Percentiles rank a stretch among this genome's conserved stretches.
Conservation (phyloP, 1,140 invertebrate genomes). For the Phortica variegata region DNA sequence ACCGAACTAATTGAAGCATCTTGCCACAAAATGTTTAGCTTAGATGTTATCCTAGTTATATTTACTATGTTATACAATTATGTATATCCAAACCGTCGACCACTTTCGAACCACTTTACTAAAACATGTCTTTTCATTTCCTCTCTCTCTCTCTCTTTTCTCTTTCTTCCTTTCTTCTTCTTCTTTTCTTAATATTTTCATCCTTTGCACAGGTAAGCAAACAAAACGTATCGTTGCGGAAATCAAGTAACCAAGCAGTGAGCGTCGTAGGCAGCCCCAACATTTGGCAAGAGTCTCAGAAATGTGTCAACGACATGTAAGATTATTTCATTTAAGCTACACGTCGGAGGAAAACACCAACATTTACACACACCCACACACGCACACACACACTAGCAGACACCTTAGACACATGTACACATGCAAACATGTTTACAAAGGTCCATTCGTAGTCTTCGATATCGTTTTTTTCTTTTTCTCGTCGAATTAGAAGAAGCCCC, state of each 20-base stretch:
- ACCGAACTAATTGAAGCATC: conserved; percentile 43
- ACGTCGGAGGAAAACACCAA: not conserved
- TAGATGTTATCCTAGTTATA: conserved; percentile 6
- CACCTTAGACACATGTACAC: conserved; percentile 9
- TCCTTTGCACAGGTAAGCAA: conserved; percentile 46
- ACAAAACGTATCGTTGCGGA: conserved; percentile 20
- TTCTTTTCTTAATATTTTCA: conserved; percentile 2
- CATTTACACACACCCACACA: conserved; percentile 8
- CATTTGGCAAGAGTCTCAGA: conserved; percentile 31
- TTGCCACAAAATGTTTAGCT: conserved; percentile 48
- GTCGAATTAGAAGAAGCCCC: conserved; percentile 51
- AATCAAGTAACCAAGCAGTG: conserved; percentile 21
- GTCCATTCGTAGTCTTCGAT: conserved; percentile 3
- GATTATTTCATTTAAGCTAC: conserved; percentile 43
- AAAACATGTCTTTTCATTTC: conserved; percentile 14
- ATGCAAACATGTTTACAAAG: conserved; percentile 16
- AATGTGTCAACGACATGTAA: conserved; percentile 57
- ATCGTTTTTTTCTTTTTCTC: conserved; percentile 31
- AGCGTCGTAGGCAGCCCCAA: conserved; percentile 3
- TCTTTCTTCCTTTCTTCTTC: conserved; percentile 1
- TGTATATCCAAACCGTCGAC: conserved; percentile 18
- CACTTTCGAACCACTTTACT: conserved; percentile 17
- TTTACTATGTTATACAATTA: conserved; percentile 12
- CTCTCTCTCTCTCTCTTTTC: not conserved
- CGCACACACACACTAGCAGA: conserved; percentile 17